These are phyloP conservation scores for Rhingia campestris DNA, from an alignment of 2,888 invertebrate species.

Conservation along the genomic window DNA sequence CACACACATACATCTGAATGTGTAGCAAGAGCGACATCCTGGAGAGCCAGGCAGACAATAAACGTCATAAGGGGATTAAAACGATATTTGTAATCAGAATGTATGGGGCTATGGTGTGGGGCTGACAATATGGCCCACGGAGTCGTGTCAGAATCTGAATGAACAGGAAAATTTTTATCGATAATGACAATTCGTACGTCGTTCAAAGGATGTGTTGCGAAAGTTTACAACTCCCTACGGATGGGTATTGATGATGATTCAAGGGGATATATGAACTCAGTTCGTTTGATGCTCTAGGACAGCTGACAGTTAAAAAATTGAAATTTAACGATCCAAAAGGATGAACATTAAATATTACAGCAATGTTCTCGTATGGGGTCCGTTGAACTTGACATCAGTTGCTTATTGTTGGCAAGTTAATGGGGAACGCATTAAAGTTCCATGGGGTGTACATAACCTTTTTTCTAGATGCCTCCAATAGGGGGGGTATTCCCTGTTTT, in stretches of 20 bases:
- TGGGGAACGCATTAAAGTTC: too few species aligned
- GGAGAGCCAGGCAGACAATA: constrained; percentile 53
- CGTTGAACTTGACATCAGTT: constrained; percentile 8
- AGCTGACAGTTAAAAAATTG: constrained; percentile 55
- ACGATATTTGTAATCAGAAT: constrained; percentile 72
- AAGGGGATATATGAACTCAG: constrained; percentile 48
- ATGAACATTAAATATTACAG: not conserved
- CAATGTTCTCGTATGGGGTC: not conserved
- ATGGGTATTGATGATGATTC: constrained; percentile 53
- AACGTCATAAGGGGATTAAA: constrained; percentile 72
- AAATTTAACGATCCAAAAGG: constrained; percentile 37
- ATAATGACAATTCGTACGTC: constrained; percentile 72
- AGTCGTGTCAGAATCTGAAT: constrained; percentile 21
- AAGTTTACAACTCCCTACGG: constrained; percentile 59
- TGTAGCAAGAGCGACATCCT: not conserved
- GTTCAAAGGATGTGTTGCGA: constrained; percentile 66
- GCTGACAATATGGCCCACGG: constrained; percentile 21
- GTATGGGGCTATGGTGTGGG: constrained; percentile 25
- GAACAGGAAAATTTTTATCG: constrained; percentile 60
- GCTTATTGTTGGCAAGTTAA: too few species aligned
- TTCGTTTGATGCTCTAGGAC: constrained; percentile 33
- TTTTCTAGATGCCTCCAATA: too few species aligned
- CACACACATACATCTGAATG: not conserved
- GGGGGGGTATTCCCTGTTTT: too few species aligned
- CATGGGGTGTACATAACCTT: too few species aligned